Conservation (phyloP, 2,888 invertebrate genomes). For the Lysandra coridon region DNA sequence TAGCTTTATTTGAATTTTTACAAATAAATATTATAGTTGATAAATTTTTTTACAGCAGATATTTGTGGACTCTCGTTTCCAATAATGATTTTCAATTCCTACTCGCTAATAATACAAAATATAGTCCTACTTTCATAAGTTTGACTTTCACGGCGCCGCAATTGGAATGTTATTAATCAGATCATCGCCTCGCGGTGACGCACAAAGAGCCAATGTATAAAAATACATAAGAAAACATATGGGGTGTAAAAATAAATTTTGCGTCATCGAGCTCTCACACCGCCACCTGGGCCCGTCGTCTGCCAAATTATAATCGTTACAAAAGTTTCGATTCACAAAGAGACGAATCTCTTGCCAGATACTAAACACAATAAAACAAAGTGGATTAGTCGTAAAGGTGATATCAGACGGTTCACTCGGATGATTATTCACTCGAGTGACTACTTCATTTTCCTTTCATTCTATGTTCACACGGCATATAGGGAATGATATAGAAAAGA, state of each 20-base stretch:
- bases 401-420: too few relatives aligned
- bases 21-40: conserved; percentile 49
- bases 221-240: conserved; percentile 36
- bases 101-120: conserved; percentile 27
- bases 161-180: conserved; percentile 26
- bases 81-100: neutral
- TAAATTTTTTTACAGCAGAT: neutral
- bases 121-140: neutral
- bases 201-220: conserved; percentile 24
- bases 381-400: neutral
- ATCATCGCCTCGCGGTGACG: conserved; percentile 12
- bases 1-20: conserved; percentile 53
- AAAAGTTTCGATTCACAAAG: conserved; percentile 34
- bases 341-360: neutral
- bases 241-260: conserved; percentile 37
- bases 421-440: too few relatives aligned
- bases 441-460: too few relatives aligned
- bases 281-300: conserved; percentile 32
- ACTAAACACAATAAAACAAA: conserved; percentile 5
- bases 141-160: neutral
- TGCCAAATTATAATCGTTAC: conserved; percentile 35
- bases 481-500: too few relatives aligned
- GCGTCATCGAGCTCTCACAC: conserved; percentile 35
- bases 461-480: too few relatives aligned
- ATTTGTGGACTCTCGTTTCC: neutral